phyloP scores from a whole-genome alignment of 2,113 vertebrate genomes.

The Cyrtonyx montezumae region DNA sequence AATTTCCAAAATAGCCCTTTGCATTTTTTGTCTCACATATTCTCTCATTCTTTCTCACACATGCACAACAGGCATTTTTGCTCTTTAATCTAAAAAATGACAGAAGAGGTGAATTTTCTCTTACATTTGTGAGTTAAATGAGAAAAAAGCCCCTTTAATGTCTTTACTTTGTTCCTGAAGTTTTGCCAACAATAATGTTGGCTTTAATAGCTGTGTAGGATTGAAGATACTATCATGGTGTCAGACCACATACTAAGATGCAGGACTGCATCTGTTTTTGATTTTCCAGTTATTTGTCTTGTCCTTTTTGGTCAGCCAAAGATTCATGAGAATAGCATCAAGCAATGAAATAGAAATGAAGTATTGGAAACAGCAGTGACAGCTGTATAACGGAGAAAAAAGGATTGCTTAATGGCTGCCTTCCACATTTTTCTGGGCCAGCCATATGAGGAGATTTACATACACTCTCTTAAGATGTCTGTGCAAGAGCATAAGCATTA shows the following conservation, averaged over 20 bases:
- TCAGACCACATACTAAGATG: slow-evolving; percentile 48
- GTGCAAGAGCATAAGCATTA: slow-evolving; percentile 26
- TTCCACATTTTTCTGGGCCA: background rate
- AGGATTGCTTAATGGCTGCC: background rate
- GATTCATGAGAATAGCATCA: background rate
- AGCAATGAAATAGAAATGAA: background rate
- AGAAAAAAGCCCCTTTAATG: background rate
- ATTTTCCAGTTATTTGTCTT: slow-evolving; percentile 53
- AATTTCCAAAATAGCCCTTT: background rate
- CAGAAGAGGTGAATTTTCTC: background rate
- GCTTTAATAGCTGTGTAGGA: slow-evolving; percentile 8
- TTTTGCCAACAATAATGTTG: slow-evolving; percentile 41
- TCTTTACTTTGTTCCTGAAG: slow-evolving; percentile 6
- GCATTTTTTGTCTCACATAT: background rate
- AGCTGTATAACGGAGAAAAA: background rate
- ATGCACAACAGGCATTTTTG: background rate
- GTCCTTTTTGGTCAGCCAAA: slow-evolving; percentile 27
- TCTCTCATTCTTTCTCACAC: background rate
- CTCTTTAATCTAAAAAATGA: background rate
- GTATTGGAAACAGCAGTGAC: background rate
- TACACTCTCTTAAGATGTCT: slow-evolving; percentile 21
- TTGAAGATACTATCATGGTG: background rate
- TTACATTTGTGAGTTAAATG: slow-evolving; percentile 13
- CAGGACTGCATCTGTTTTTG: slow-evolving; percentile 21
- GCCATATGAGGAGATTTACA: slow-evolving; percentile 13